These are phyloP conservation scores for Cerceris rybyensis DNA, from an alignment of 2,888 invertebrate genomes.

Conservation along the genomic window DNA sequence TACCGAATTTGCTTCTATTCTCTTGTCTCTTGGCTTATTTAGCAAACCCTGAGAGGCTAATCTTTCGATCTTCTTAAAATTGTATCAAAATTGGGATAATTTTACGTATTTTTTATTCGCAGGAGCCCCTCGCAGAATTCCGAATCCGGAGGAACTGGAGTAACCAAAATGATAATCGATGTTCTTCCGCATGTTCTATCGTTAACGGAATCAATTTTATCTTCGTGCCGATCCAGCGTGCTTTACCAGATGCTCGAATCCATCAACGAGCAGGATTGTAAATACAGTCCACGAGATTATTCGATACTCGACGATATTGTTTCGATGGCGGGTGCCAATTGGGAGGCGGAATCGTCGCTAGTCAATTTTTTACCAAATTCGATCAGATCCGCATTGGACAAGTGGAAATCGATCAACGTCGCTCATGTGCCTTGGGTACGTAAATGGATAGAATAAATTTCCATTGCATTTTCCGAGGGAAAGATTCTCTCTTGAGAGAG, in stretches of 20 bases:
- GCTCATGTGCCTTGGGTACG: conserved; percentile 85
- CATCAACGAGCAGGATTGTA: conserved; percentile 76
- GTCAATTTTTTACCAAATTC: conserved; percentile 83
- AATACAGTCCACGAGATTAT: conserved; percentile 82
- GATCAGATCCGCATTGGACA: conserved; percentile 84
- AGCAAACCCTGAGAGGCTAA: too few species aligned
- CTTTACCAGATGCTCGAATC: conserved; percentile 82
- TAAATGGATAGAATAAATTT: conserved; percentile 17
- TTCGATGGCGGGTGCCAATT: conserved; percentile 81
- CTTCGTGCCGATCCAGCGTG: conserved; percentile 80
- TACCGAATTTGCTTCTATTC: too few species aligned
- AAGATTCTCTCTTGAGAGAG: neutral
- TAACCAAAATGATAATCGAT: conserved; percentile 83
- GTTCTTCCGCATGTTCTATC: conserved; percentile 87
- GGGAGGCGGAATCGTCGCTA: conserved; percentile 83
- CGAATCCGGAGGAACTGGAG: conserved; percentile 68
- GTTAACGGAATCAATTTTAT: conserved; percentile 86
- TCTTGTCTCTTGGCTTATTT: too few species aligned
- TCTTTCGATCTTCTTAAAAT: too few species aligned
- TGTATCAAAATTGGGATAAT: conserved; percentile 10
- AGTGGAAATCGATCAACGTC: conserved; percentile 84
- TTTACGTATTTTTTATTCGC: conserved; percentile 11
- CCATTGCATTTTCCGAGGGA: neutral
- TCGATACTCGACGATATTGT: conserved; percentile 80
- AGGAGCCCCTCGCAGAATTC: conserved; percentile 65